A percentile compares a stretch with the other conserved stretches of the same genome.
These are phyloP conservation scores for sheep (Ovis aries) DNA, from an alignment of 2,113 vertebrate genomes.

Conservation along the genomic window DNA sequence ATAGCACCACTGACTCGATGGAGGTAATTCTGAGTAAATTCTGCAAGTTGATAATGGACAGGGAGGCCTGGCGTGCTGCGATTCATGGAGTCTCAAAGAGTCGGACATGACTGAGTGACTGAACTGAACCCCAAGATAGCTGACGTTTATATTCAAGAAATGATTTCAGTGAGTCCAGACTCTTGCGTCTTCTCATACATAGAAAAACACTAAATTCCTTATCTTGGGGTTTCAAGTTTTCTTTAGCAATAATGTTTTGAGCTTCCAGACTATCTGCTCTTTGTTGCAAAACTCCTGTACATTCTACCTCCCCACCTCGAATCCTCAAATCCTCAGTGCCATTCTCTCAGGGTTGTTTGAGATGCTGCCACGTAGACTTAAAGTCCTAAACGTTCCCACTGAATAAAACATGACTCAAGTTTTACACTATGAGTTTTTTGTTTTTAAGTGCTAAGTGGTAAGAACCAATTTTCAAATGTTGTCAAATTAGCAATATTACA, in stretches of 20 bases:
- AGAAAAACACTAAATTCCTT: neutral
- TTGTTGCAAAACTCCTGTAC: neutral
- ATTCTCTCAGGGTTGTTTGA: neutral
- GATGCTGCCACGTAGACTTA: neutral
- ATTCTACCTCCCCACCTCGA: neutral
- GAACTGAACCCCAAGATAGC: neutral
- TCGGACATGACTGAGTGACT: no score
- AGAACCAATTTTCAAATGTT: neutral
- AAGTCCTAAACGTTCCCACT: neutral
- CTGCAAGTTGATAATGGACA: accelerated
- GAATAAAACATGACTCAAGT: neutral
- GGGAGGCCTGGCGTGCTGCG: no score
- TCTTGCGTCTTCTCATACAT: neutral
- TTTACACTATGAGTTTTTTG: neutral
- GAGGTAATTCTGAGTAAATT: no score
- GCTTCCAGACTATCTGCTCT: neutral
- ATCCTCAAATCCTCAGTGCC: neutral
- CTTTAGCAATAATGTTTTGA: neutral
- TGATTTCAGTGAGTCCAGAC: neutral
- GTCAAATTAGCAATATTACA: neutral
- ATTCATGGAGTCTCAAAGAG: no score
- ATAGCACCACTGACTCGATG: no score
- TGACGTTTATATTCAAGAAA: neutral
- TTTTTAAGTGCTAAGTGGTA: neutral
- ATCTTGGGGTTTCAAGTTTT: neutral